Base-by-base conservation (phyloP, 2,113 vertebrate species). In the Galemys pyrenaicus region DNA sequence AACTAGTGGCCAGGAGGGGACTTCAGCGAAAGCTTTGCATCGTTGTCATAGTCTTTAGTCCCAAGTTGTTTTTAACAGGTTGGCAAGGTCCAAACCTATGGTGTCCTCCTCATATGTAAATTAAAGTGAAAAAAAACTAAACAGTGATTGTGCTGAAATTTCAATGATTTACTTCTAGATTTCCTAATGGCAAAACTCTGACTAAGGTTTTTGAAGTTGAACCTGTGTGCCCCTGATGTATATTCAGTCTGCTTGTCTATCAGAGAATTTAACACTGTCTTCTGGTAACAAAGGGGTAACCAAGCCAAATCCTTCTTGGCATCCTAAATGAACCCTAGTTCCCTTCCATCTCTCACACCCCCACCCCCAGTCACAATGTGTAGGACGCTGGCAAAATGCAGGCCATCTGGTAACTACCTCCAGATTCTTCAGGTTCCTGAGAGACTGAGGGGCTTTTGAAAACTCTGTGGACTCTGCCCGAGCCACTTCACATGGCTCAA, bases 81-180 rank as follows among this genome's bases (percentile, higher is more conserved):
- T n/a, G 24, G 35, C 41, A 71, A 89, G 20, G 26, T 6, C 37
- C 58, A 75, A 89, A 19, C 35, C 49, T 51, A 26, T 6, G 1
- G 13, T n/a, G 3, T 70, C 22, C 22, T 9, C 26, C 15, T 82
- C 4, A 51, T 62, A 15, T 64, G 32, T 41, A 90, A 84, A 46
- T 84, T 1, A 80, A 95, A 95, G 74, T 26, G 17, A 85, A 93
- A 64, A 26, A 85, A 95, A 91, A 62, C 49, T 70, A 70, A 83
- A 54, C 9, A 30, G 16, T 56, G 65, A 74, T 73, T 85, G 84
- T 93, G 37, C 64, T 56, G 51, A 94, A 79, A 91, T 68, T 77
- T 24, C 39, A 67, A 28, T 15, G 64, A 65, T 24, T 41, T 71
- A 39, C 87, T 92, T 75, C 44, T 80, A 80, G 70, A 44, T 77